Evolutionary conservation across 1,140 invertebrate genomes (phyloP).

Genomic region (Eriosoma lanigerum): DNA sequence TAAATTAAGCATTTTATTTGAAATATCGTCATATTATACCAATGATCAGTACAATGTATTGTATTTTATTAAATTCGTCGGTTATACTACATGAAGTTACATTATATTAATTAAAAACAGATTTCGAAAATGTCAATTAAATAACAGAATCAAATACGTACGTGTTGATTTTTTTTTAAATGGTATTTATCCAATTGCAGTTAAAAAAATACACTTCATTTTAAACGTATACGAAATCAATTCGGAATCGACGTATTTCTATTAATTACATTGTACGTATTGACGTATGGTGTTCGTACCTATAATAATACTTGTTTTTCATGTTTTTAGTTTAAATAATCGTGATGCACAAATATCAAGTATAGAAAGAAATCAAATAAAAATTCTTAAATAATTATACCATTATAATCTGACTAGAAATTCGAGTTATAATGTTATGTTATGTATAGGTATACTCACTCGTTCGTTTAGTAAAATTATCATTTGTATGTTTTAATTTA

Average conservation of each 20-base stretch:
- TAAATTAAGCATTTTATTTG: no score
- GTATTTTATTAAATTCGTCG: no score
- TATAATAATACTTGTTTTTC: conserved; percentile 1
- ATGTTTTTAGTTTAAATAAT: not conserved
- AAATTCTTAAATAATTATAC: conserved; percentile 12
- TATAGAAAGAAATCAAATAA: not conserved
- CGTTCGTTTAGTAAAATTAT: not conserved
- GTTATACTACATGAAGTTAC: no score
- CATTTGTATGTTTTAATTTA: not conserved
- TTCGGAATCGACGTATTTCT: not conserved
- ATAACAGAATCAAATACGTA: no score
- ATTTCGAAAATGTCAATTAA: no score
- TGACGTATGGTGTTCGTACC: not conserved
- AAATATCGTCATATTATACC: no score
- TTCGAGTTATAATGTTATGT: not conserved
- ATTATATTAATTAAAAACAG: no score
- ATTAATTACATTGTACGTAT: not conserved
- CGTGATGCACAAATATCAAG: no score
- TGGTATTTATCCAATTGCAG: no score
- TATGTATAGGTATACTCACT: not conserved
- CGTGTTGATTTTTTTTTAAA: no score
- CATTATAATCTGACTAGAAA: not conserved
- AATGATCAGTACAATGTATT: no score
- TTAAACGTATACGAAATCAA: not conserved
- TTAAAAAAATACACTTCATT: no score